Conservation (phyloP, 2,797 vertebrate genomes). For the Octomys mimax region DNA sequence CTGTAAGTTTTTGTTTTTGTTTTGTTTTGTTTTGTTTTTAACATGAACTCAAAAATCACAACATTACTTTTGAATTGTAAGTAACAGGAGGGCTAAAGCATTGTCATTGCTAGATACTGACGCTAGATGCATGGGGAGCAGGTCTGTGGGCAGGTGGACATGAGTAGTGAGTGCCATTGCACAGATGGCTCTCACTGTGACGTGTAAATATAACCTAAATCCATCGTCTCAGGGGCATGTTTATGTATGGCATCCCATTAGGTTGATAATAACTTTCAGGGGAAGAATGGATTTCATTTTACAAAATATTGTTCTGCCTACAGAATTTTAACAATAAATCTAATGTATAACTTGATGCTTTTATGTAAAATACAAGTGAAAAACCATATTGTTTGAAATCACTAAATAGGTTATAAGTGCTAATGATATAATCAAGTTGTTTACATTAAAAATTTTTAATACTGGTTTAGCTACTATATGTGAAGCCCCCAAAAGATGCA, state of each 20-base stretch:
- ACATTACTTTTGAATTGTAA: constrained; percentile 29
- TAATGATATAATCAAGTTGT: constrained; percentile 37
- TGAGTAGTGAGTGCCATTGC: not conserved
- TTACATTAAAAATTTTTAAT: constrained; percentile 10
- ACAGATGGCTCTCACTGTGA: constrained; percentile 3
- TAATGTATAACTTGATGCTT: constrained; percentile 65
- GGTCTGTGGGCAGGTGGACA: constrained; percentile 24
- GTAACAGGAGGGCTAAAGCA: constrained; percentile 31
- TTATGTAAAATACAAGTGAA: constrained; percentile 65
- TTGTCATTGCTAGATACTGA: not conserved
- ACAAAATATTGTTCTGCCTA: constrained; percentile 76
- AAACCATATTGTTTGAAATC: constrained; percentile 49
- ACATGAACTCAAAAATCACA: constrained; percentile 39
- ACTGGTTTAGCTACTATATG: not conserved
- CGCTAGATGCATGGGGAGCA: not conserved
- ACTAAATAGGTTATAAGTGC: constrained; percentile 23
- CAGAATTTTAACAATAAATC: constrained; percentile 76
- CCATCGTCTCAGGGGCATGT: constrained; percentile 30
- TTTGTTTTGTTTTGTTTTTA: not conserved
- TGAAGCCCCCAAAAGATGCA: not conserved
- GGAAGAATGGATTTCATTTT: constrained; percentile 79
- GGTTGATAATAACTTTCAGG: constrained; percentile 70
- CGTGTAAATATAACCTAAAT: constrained; percentile 59
- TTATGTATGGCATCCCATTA: constrained; percentile 73
- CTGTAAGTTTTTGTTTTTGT: not conserved